Conservation (phyloP, 2,113 vertebrate species). For the Lepisosteus osseus region DNA sequence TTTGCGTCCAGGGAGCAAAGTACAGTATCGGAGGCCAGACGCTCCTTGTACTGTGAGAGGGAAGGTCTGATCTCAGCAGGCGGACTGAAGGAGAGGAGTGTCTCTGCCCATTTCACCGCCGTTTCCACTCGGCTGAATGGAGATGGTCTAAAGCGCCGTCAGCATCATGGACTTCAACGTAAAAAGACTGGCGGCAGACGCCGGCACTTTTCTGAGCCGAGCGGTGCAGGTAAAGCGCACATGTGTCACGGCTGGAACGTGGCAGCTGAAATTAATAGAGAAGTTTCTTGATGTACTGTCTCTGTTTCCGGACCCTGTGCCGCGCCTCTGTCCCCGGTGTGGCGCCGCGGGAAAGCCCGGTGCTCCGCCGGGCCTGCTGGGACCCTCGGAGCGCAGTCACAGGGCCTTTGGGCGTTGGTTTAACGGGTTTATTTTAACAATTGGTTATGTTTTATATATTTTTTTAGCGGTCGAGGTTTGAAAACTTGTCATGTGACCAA, state of each 20-base stretch:
- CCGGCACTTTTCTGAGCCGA: constrained; percentile 89
- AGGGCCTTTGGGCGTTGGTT: constrained; percentile 26
- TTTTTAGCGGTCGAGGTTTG: too few species aligned
- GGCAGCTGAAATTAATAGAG: neutral
- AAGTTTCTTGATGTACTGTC: neutral
- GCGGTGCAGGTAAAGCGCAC: constrained; percentile 80
- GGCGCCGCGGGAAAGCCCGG: neutral
- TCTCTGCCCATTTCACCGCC: too few species aligned
- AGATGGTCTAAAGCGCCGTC: constrained; percentile 27
- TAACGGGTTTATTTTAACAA: neutral
- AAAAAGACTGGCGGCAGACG: constrained; percentile 89
- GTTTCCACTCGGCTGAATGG: too few species aligned
- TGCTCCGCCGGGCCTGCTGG: neutral
- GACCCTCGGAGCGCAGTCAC: neutral
- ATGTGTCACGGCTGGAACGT: neutral
- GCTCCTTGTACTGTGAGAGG: too few species aligned
- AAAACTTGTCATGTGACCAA: too few species aligned
- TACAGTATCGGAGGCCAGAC: too few species aligned
- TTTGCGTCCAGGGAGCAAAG: too few species aligned
- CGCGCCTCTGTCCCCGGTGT: neutral
- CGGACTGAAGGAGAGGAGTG: too few species aligned
- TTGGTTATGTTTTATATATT: too few species aligned
- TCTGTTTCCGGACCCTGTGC: neutral
- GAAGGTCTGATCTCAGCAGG: too few species aligned
- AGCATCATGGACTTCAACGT: constrained; percentile 89